Evolutionary conservation across 2,888 invertebrate species (phyloP), one percentile per base, ranked within the genome.

Genomic region (Dicyrtoma fusca): DNA sequence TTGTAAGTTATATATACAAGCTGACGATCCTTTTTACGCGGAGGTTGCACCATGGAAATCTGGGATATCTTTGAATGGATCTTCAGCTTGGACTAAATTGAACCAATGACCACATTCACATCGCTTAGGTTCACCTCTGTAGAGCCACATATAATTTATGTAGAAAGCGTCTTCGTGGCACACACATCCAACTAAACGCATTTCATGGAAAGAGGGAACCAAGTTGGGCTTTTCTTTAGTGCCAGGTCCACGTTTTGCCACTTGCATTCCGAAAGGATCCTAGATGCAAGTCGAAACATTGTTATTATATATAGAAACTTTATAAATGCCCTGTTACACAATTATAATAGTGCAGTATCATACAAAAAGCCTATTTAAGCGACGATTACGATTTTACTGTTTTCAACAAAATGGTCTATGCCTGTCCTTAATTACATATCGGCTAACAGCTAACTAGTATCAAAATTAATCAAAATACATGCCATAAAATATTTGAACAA

Each of bases 51-150:
- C 45, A 51, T 66, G 44, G 51, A 47, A 47, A 13, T 59, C 19
- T 10, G 42, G 42, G 45, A 61, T 23, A 44, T 74, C 75, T 66
- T 79, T 77, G 71, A 79, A 79, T 45, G 78, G 80, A 68, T 79
- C 79, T 44, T 76, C 63, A n/a, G 74, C 77, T 72, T 85, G 91
- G 74, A 90, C 89, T 81, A 97, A 87, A 86, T 95, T 94, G 87
- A 95, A 97, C 95, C 95, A 97, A 84, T 96, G 90, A 72, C 98
- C 98, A 84, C 98, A 98, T 83, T 92, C 93, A 83, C 97, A 98
- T 81, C 97, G 90, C 83, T 92, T 92, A 75, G 94, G 91, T 81
- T 90, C 89, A 49, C 92, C 97, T 86, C 91, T 89, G 84, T 96
- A 91, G 82, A 98, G 86, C 92, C 95, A 95, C 90, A 97, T 94